Evolutionary conservation across 2,113 vertebrate species (phyloP), one percentile per base, ranked within the genome.

Genomic region (Hystrix cristata): DNA sequence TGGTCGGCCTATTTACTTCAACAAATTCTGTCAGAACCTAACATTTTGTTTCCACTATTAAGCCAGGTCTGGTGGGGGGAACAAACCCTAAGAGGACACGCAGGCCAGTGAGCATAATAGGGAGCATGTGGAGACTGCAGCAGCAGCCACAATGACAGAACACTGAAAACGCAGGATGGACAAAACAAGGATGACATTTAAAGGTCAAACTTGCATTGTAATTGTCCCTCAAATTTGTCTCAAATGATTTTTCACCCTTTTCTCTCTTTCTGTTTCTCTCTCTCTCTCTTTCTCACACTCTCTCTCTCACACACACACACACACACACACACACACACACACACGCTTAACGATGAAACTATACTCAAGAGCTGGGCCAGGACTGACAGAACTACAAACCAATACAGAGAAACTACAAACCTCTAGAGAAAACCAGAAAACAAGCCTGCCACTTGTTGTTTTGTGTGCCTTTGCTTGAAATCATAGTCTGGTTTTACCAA

Each of bases 91-190:
- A 69, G 34, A 60, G 60, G 57, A 46, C 29, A 72, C 9, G 11
- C 5, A 31, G 46, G 59, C 65, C 60, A 71, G 83, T 5, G 25
- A 92, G 9, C 60, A 48, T 1, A n/a, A 81, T 4, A 21, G 57
- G 23, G 29, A 15, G 51, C 29, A 71, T 2, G 4, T 5, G 46
- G n/a, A 62, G 64, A n/a, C 23, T 0, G 11, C 27, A 0, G 21
- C 11, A 7, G 59, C 21, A 1, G 55, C 53, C 64, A 46, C 4
- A n/a, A 46, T 9, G 55, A 51, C 18, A 7, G 57, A n/a, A 62
- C 14, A 34, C 48, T 48, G 34, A 7, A 29, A 53, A 64, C 43
- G 62, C 27, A 27, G 64, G 27, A 14, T 82, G 86, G 29, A 55
- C n/a, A 43, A 51, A 57, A n/a, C 51, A 67, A 38, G 80, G 53